Percentiles rank a stretch among this genome's conserved stretches.
These are phyloP conservation scores for Cephalopholis sonnerati DNA, from an alignment of 2,113 vertebrate species.

Conservation along the genomic window DNA sequence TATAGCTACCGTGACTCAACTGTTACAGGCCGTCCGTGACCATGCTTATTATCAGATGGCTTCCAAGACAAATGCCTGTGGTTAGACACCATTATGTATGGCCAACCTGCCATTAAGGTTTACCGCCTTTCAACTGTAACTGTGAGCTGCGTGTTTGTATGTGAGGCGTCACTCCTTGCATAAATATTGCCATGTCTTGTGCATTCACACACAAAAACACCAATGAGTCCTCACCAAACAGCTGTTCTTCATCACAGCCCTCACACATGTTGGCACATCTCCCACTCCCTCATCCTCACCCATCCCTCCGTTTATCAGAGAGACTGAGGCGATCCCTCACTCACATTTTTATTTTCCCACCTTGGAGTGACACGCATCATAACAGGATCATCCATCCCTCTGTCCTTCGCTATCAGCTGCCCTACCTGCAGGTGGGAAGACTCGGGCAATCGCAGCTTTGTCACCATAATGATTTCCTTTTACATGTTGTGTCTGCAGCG, in stretches of 20 bases:
- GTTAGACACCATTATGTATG: constrained; percentile 44
- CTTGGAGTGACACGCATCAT: background rate
- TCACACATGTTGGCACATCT: constrained; percentile 34
- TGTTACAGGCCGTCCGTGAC: constrained; percentile 38
- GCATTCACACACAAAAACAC: constrained; percentile 32
- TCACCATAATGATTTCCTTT: constrained; percentile 46
- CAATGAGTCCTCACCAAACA: constrained; percentile 25
- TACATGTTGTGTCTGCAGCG: constrained; percentile 20
- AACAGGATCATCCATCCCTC: constrained; percentile 43
- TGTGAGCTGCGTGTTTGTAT: constrained; percentile 40
- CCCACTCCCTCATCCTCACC: constrained; percentile 2
- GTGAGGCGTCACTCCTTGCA: constrained; percentile 22
- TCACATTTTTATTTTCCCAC: constrained; percentile 9
- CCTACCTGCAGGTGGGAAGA: constrained; percentile 18
- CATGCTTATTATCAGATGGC: constrained; percentile 41
- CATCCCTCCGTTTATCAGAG: background rate
- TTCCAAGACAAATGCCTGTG: constrained; percentile 48
- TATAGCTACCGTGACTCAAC: constrained; percentile 39
- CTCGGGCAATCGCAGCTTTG: constrained; percentile 13
- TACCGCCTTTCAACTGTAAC: constrained; percentile 50
- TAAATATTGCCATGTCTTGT: constrained; percentile 39
- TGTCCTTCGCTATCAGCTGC: constrained; percentile 40
- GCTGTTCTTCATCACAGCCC: constrained; percentile 39
- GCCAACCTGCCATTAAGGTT: constrained; percentile 63
- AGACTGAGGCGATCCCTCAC: constrained; percentile 1